Conservation (phyloP, 2,888 invertebrate species). For the Anaspis maculata region DNA sequence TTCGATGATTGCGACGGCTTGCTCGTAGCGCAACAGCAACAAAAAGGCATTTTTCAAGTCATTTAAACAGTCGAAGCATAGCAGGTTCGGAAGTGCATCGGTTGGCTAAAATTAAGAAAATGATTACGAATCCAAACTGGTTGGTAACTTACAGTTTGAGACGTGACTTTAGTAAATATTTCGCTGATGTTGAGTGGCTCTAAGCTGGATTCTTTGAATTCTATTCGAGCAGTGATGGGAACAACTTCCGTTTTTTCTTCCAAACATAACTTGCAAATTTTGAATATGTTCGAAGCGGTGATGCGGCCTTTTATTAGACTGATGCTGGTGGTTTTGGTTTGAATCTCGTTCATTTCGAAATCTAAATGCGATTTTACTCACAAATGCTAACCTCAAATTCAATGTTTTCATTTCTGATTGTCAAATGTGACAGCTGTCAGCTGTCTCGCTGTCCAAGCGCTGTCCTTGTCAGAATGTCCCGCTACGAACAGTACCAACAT, state of each 20-base stretch:
- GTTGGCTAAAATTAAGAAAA: no score
- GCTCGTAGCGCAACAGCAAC: conserved; percentile 23
- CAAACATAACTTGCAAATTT: conserved; percentile 24
- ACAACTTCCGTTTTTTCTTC: conserved; percentile 18
- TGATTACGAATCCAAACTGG: no score
- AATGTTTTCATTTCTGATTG: no score
- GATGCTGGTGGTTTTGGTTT: conserved; percentile 4
- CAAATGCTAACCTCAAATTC: no score
- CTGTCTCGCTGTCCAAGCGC: no score
- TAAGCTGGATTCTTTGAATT: conserved; percentile 18
- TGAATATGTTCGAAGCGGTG: conserved; percentile 13
- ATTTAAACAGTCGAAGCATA: conserved; percentile 20
- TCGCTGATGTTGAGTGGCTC: conserved; percentile 17
- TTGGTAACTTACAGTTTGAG: no score
- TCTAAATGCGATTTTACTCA: no score
- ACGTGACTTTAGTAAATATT: conserved; percentile 18
- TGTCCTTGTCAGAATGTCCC: no score
- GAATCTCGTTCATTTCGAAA: no score
- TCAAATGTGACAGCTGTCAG: no score
- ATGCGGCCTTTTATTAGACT: conserved; percentile 4
- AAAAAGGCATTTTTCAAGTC: conserved; percentile 22
- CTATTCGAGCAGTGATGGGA: conserved; percentile 15
- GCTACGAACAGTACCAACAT: no score
- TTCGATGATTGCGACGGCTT: conserved; percentile 19
- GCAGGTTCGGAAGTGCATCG: no score